Evolutionary conservation across 1,140 invertebrate genomes (phyloP).

Genomic region (Triops cancriformis): DNA sequence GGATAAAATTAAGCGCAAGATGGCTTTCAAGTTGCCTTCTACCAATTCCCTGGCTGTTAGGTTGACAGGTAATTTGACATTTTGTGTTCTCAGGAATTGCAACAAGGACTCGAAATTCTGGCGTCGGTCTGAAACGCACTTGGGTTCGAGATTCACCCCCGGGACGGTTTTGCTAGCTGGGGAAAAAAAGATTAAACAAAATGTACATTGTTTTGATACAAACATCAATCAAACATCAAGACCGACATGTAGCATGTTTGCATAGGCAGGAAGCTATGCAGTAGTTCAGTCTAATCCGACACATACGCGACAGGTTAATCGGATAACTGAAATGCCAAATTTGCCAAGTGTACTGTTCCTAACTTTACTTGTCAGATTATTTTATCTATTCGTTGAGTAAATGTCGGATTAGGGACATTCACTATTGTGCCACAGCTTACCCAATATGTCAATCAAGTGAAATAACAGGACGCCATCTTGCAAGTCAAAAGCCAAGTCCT

Average conservation of each 20-base stretch:
- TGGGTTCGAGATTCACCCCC: conserved; percentile 36
- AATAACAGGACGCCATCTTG: conserved; percentile 41
- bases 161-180: conserved; percentile 39
- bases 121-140: conserved; percentile 36
- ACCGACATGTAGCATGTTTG: too few relatives aligned
- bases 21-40: conserved; percentile 44
- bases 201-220: too few relatives aligned
- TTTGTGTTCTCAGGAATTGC: conserved; percentile 36
- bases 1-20: conserved; percentile 45
- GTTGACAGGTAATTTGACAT: conserved; percentile 18
- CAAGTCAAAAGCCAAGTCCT: conserved; percentile 41
- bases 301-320: too few relatives aligned
- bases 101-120: conserved; percentile 43
- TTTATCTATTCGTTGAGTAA: too few relatives aligned
- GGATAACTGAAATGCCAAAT: too few relatives aligned
- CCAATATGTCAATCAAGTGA: conserved; percentile 42
- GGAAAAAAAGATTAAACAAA: conserved; percentile 27
- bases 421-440: too few relatives aligned
- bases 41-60: conserved; percentile 37
- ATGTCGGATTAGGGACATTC: too few relatives aligned
- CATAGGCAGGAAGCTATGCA: too few relatives aligned
- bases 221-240: too few relatives aligned
- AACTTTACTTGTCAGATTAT: too few relatives aligned
- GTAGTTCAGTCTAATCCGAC: too few relatives aligned
- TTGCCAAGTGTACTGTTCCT: too few relatives aligned